Percentiles rank a stretch among this genome's conserved stretches.
Conservation (phyloP, 2,797 vertebrate species). For the Chaetophractus vellerosus region DNA sequence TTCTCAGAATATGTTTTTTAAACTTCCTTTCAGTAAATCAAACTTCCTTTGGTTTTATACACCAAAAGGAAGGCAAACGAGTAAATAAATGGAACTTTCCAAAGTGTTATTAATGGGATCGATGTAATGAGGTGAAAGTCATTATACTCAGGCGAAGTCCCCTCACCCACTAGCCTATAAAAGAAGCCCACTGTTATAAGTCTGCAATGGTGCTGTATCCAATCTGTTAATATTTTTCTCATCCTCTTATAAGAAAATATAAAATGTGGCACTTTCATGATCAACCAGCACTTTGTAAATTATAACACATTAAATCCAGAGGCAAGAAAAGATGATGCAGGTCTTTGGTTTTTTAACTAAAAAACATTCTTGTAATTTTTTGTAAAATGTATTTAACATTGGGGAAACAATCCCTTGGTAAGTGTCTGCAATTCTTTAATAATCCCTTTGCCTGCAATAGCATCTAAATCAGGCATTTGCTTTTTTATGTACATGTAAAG, state of each 20-base stretch:
- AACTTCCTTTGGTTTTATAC: background rate
- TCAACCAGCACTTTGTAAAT: slow-evolving; percentile 38
- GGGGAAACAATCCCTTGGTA: background rate
- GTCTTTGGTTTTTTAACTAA: slow-evolving; percentile 41
- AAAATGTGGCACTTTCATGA: slow-evolving; percentile 15
- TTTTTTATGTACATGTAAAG: background rate
- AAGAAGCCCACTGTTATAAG: background rate
- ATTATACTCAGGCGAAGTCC: too few species aligned
- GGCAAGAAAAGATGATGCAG: background rate
- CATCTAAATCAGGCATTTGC: slow-evolving; percentile 2
- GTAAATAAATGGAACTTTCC: background rate
- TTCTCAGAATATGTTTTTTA: slow-evolving; percentile 47
- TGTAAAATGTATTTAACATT: background rate
- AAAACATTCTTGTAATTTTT: background rate
- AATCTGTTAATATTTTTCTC: background rate
- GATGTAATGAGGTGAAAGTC: background rate
- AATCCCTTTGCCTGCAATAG: background rate
- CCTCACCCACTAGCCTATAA: background rate
- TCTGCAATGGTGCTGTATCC: background rate
- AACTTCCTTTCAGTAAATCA: slow-evolving; percentile 46
- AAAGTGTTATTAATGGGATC: background rate
- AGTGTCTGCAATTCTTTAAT: background rate
- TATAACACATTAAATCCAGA: slow-evolving; percentile 5
- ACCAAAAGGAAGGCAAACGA: background rate
- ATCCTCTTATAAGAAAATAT: background rate